phyloP scores from a whole-genome alignment of 2,888 invertebrate genomes.

The Dynastes hyllus region DNA sequence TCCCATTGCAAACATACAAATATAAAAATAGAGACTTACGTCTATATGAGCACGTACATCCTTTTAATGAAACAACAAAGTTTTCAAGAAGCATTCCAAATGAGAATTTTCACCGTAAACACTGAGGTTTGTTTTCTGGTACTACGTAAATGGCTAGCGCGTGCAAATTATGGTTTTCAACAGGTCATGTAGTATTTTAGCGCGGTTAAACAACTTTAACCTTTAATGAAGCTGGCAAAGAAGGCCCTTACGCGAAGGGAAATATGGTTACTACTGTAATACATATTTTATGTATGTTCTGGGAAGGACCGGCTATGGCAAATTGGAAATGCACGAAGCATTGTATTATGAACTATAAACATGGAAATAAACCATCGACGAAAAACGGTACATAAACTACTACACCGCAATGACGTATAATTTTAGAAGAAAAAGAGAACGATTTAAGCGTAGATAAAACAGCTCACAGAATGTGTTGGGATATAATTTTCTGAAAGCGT shows the following conservation, averaged over 20 bases:
- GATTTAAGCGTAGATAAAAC: not conserved
- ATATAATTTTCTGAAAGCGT: too few relatives aligned
- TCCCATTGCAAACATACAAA: slow-evolving; percentile 11
- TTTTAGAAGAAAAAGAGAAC: not conserved
- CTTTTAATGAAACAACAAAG: slow-evolving; percentile 21
- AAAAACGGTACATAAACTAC: not conserved
- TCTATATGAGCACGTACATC: slow-evolving; percentile 2
- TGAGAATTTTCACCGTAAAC: slow-evolving; percentile 23
- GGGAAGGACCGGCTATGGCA: not conserved
- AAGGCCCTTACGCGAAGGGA: not conserved
- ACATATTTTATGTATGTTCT: slow-evolving; percentile 9
- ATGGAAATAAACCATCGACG: not conserved
- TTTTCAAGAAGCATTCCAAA: slow-evolving; percentile 12
- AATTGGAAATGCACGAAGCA: slow-evolving; percentile 17
- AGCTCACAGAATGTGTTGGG: not conserved
- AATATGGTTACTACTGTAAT: slow-evolving; percentile 12
- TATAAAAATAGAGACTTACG: slow-evolving; percentile 26
- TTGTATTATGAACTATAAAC: not conserved
- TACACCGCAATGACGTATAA: slow-evolving; percentile 2
- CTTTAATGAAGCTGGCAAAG: slow-evolving; percentile 15
- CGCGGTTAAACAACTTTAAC: slow-evolving; percentile 23
- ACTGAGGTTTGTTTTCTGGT: slow-evolving; percentile 1
- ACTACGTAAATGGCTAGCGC: not conserved
- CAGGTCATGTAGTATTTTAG: slow-evolving; percentile 33
- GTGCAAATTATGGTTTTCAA: slow-evolving; percentile 41